phyloP scores from a whole-genome alignment of 2,888 invertebrate species.

The Alentia gelatinosa region DNA sequence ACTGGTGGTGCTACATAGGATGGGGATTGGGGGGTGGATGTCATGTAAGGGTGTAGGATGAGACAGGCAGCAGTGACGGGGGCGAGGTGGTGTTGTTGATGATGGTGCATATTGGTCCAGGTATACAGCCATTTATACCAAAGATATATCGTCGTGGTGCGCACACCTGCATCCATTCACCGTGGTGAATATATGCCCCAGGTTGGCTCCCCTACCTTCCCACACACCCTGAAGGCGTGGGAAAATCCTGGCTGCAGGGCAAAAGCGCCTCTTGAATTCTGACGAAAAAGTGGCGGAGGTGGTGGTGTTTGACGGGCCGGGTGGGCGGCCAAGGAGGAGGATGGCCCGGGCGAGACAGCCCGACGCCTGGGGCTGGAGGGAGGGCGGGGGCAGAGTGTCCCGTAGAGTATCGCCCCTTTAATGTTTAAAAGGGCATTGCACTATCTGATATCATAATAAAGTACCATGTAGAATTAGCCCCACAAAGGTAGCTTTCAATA shows the following conservation, averaged over 20 bases:
- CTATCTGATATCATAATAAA: no score
- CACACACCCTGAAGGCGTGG: not conserved
- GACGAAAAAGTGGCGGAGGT: not conserved
- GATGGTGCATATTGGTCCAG: no score
- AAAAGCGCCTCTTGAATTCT: not conserved
- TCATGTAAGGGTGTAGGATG: no score
- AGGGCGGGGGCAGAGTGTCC: not conserved
- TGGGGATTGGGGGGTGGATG: no score
- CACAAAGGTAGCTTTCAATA: no score
- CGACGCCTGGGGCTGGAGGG: no score
- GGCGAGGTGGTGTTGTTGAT: not conserved
- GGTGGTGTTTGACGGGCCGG: not conserved
- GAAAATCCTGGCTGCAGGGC: not conserved
- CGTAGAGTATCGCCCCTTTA: not conserved
- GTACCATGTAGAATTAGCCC: no score
- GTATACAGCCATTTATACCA: not conserved
- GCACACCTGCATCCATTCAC: not conserved
- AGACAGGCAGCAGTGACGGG: no score
- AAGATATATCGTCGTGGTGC: not conserved
- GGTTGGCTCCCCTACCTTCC: not conserved
- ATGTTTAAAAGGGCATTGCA: no score
- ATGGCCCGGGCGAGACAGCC: no score
- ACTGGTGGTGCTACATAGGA: no score
- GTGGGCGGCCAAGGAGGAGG: not conserved
- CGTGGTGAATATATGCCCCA: not conserved